Conservation (phyloP, 2,797 vertebrate species). For the Enteromius afrohamiltoni region DNA sequence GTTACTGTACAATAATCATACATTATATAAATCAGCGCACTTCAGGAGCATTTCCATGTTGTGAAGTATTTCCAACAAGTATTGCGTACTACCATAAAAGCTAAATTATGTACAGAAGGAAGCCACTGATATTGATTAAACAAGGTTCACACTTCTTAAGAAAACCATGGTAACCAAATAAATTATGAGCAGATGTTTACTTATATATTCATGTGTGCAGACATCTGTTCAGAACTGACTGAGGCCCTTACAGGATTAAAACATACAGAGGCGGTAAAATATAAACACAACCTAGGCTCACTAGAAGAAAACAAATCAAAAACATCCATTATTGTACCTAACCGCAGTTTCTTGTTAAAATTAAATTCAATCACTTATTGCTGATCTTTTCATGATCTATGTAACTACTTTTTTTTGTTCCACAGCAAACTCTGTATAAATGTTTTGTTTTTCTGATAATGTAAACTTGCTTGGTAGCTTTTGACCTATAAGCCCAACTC, state of each 20-base stretch:
- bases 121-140: conserved; percentile 6
- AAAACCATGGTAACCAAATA: conserved; percentile 12
- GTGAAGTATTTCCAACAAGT: not conserved
- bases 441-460: not conserved
- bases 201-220: conserved; percentile 12
- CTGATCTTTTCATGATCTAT: no score
- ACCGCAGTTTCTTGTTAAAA: not conserved
- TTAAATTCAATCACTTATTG: not conserved
- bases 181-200: conserved; percentile 22
- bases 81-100: not conserved
- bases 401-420: no score
- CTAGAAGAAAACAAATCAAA: not conserved
- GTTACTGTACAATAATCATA: not conserved
- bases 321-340: no score
- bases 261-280: conserved; percentile 3
- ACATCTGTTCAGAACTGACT: conserved; percentile 32
- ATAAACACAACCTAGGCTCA: conserved; percentile 6
- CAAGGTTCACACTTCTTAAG: conserved; percentile 9
- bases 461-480: not conserved
- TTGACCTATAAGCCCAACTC: no score
- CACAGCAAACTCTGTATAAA: not conserved
- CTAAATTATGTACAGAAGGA: not conserved
- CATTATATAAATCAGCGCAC: not conserved
- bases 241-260: not conserved
- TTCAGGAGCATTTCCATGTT: conserved; percentile 1